Conservation (phyloP, 2,797 vertebrate species). For the Acanthornis magna region DNA sequence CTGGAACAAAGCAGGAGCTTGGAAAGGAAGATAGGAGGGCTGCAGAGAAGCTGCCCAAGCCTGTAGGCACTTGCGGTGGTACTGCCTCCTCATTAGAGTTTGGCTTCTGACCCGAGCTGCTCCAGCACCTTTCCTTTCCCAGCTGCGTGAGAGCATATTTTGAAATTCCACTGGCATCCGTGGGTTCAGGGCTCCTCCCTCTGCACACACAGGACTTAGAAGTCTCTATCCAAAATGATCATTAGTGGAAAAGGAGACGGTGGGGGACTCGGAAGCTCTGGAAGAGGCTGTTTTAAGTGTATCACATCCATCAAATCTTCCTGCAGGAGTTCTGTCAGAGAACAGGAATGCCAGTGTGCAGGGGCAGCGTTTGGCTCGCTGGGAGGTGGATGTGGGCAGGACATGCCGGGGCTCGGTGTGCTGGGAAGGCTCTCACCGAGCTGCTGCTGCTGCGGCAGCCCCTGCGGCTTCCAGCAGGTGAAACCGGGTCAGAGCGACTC, state of each 20-base stretch:
- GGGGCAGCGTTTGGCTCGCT: not conserved
- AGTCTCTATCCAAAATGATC: not conserved
- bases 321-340: not conserved
- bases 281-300: not conserved
- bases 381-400: not conserved
- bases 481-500: not conserved
- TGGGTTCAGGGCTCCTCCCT: not conserved
- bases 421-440: not conserved
- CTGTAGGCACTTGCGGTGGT: not conserved
- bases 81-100: not conserved
- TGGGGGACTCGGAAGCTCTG: not conserved
- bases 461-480: not conserved
- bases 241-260: not conserved
- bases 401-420: fast-evolving
- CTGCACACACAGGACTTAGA: not conserved
- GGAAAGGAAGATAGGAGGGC: not conserved
- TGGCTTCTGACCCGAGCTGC: not conserved
- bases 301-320: not conserved
- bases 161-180: not conserved
- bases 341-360: not conserved
- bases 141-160: not conserved
- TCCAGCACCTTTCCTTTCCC: not conserved
- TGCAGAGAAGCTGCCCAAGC: not conserved
- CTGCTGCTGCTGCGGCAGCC: not conserved
- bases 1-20: not conserved